Base-by-base conservation (phyloP, 1,140 invertebrate genomes). In the Delia radicum region DNA sequence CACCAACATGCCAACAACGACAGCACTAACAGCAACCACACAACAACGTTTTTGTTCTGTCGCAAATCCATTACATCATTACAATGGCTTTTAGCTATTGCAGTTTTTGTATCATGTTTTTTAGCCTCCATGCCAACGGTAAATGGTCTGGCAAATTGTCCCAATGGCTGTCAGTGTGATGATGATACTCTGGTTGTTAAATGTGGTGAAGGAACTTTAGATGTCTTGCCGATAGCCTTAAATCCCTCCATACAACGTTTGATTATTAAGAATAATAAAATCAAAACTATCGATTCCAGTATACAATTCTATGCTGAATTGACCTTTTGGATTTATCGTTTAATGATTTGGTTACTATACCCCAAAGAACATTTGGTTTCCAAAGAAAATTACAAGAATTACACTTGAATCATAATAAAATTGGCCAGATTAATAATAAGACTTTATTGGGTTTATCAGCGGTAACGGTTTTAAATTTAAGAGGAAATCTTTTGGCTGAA, bases 221-320 rank as follows among this genome's bases (percentile, higher is more conserved):
- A 96, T 86, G 93, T 96, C 15, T 91, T 97, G 61, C 96, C 95
- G 42, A 96, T 97, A 78, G 94, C 95, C 0, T 88, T 97, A 55
- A 97, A 97, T 87, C 96, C 96, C 3, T 93, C 92, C 78, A 94
- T 96, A 73, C 93, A 94, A 84, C 89, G 94, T 26, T 90, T 96
- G 74, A 91, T 94, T 63, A 90, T 97, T 31, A 91, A 92, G 79
- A 94, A 94, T 81, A 97, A 96, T 84, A 91, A 91, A 79, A 95
- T 97, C 79, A 94, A 94, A 84, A 93, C 92, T 21, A 93, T 97
- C 55, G 94, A 95, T 83, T 92, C 92, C 10, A 94, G 93, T 2
- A 94, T 96, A 82, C 92, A 93, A 79, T 96, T 96, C 86, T 97
- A 97, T 84, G 90, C 91, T 0, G 93, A 95, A 76, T 88, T 97